These are phyloP conservation scores for Alectura lathami DNA, from an alignment of 2,113 vertebrate species.

Conservation along the genomic window DNA sequence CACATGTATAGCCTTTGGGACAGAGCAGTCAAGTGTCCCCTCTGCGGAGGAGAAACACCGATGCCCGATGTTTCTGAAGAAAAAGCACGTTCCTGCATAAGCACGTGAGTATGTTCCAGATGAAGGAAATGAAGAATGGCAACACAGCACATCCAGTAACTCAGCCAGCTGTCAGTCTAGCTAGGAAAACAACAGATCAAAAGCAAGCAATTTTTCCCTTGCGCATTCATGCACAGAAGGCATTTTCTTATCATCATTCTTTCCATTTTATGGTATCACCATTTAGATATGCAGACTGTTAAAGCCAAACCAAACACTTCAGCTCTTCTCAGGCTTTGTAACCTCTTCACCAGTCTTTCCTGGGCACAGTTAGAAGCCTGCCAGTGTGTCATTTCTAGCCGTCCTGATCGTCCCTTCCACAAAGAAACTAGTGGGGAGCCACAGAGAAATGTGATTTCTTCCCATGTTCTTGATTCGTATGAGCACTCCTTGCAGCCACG, in stretches of 20 bases:
- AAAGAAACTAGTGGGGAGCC: neutral
- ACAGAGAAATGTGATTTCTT: conserved; percentile 5
- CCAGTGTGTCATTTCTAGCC: neutral
- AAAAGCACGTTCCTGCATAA: neutral
- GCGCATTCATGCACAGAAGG: neutral
- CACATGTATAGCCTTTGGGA: neutral
- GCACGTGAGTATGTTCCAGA: neutral
- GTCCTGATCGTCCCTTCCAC: neutral
- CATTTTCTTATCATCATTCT: neutral
- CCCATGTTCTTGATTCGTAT: neutral
- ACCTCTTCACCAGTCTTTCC: neutral
- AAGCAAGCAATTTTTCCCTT: neutral
- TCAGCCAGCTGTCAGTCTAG: neutral
- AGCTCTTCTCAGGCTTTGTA: neutral
- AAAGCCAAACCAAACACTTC: neutral
- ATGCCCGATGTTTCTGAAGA: neutral
- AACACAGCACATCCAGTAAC: neutral
- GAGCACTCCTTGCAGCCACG: neutral
- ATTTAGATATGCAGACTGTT: neutral
- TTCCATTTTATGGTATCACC: neutral
- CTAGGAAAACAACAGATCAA: neutral
- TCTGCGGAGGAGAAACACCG: neutral
- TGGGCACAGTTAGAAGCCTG: neutral
- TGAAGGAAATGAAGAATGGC: neutral
- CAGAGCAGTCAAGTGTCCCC: neutral